Conservation (phyloP, 1,140 invertebrate genomes). For the Phthorimaea operculella region DNA sequence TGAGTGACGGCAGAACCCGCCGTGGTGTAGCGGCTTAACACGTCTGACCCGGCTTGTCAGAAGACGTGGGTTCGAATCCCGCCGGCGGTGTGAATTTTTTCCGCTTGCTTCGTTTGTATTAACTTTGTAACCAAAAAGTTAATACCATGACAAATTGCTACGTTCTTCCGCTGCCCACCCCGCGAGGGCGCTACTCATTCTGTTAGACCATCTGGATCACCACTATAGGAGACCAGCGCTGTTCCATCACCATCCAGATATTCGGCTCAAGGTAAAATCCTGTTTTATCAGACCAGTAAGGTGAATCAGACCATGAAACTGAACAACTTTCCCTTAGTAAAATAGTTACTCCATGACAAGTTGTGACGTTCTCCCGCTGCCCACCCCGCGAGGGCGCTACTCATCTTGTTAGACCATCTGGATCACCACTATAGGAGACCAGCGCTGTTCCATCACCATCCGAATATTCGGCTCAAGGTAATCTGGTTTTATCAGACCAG, state of each 20-base stretch:
- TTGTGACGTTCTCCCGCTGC: conserved; percentile 79
- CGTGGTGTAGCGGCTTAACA: no score
- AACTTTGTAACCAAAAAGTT: no score
- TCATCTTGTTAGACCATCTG: conserved; percentile 82
- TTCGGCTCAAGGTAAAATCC: conserved; percentile 76
- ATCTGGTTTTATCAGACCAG: no score
- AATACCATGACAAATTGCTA: conserved; percentile 78
- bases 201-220: conserved; percentile 80
- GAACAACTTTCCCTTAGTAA: no score
- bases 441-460: conserved; percentile 75
- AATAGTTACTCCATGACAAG: no score
- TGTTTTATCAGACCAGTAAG: no score
- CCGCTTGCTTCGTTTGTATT: no score
- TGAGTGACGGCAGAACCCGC: no score
- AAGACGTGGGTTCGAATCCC: no score
- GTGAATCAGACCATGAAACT: no score
- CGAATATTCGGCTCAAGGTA: conserved; percentile 77
- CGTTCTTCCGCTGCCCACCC: conserved; percentile 80
- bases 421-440: conserved; percentile 81
- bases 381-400: conserved; percentile 82
- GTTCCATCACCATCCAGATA: conserved; percentile 75
- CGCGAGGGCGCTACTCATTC: conserved; percentile 80
- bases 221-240: conserved; percentile 80
- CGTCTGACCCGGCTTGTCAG: no score
- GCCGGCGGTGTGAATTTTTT: no score